Conservation (phyloP, 30 jellyfish, hydroid and myxozoan genomes). For the Pseudorhiza aurosa region DNA sequence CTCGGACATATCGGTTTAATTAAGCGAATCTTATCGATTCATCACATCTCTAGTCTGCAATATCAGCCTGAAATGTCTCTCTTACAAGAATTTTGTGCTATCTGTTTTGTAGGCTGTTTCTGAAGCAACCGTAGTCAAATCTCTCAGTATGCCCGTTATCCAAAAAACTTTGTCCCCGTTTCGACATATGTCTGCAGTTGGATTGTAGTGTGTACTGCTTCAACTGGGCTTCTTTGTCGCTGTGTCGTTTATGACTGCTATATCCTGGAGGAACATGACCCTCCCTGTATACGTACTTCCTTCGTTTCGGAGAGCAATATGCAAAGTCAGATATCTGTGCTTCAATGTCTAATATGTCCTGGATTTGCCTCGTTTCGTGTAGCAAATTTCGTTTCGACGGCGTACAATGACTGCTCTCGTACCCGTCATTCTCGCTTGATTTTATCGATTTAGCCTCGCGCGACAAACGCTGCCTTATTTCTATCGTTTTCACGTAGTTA, state of each 20-base stretch:
- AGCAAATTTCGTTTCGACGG: constrained; percentile 26
- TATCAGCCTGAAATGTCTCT: too few relatives aligned
- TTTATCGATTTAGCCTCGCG: constrained; percentile 29
- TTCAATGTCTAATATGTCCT: constrained; percentile 39
- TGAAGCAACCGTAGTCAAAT: neutral
- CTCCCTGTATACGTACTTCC: neutral
- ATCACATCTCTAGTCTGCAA: too few relatives aligned
- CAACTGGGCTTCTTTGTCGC: neutral
- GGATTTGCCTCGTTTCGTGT: neutral
- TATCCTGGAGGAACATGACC: constrained; percentile 12
- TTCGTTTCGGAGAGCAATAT: constrained; percentile 6
- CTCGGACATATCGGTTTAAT: too few relatives aligned
- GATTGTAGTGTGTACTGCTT: constrained; percentile 1
- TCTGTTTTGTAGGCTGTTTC: neutral
- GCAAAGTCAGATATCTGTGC: constrained; percentile 71
- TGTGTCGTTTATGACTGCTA: neutral
- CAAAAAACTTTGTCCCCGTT: neutral
- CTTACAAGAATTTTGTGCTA: too few relatives aligned
- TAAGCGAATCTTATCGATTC: too few relatives aligned
- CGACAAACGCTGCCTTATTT: constrained; percentile 11
- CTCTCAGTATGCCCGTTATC: neutral
- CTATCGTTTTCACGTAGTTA: neutral
- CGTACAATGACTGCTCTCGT: constrained; percentile 55
- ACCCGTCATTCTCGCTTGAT: constrained; percentile 59
- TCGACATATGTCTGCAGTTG: constrained; percentile 13